Base-by-base conservation (phyloP, 2,113 vertebrate genomes). In the Salminus brasiliensis region DNA sequence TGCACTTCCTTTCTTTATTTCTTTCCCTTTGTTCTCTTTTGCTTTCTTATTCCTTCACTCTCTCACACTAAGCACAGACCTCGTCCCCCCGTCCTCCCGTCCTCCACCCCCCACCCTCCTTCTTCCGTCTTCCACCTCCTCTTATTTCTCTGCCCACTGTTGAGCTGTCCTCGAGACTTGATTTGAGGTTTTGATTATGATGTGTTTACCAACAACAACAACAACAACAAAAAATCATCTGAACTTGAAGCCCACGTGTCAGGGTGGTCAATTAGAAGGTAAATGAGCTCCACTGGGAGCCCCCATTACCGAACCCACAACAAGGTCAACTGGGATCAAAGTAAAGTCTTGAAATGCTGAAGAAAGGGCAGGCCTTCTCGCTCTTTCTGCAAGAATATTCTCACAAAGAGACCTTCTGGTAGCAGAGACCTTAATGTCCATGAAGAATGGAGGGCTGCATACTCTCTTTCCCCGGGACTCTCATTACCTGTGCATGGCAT, bases 21-120 rank as follows among this genome's bases (percentile, higher is more conserved):
- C 59, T 78, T 72, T 2, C 83, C 80, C 81, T 2, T 80, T 85
- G 81, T 83, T 81, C 86, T 84, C 66, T 30, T 81, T 83, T 62
- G 1, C 75, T 69, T 81, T 68, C 27, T 82, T 83, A 39, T 16
- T 74, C 32, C 71, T 71, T 74, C 71, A 74, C 78, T 69, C 30
- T 84, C 71, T 80, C 80, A 87, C 88, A 83, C 57, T 69, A 10
- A 76, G 55, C 87, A 87, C 85, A 66, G 39, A 74, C 65, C 53
- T 66, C n/a, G n/a, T n/a, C 80, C 82, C 84, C 71, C 65, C 63
- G 34, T 84, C 30, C 80, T 27, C 73, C 83, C 67, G 80, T 27
- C 63, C 69, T 83, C 30, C 60, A 78, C 60, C 78, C 72, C 80
- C 15, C 29, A 63, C 80, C 52, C 81, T 69, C 59, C 70, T 66